Evolutionary conservation across 2,888 invertebrate species (phyloP).

Genomic region (Conomelus anceps): DNA sequence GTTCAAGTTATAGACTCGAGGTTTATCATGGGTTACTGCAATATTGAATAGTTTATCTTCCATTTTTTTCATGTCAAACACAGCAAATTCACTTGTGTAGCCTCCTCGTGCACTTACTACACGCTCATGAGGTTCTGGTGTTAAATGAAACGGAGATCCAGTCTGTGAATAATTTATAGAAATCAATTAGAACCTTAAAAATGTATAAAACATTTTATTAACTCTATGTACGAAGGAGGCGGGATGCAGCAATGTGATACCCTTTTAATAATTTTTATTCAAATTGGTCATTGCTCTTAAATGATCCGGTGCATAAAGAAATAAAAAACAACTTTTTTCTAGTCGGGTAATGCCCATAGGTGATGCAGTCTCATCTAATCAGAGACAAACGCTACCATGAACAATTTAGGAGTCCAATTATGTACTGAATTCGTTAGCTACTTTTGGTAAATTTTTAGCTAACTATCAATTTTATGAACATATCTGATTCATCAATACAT

Average conservation of each 20-base stretch:
- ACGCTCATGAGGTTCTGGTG: slow-evolving; percentile 52
- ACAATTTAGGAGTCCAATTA: too few relatives aligned
- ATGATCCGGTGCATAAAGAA: too few relatives aligned
- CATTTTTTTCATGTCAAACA: slow-evolving; percentile 54
- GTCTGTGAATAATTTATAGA: slow-evolving; percentile 34
- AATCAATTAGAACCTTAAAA: not conserved
- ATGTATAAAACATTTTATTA: not conserved
- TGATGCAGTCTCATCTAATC: too few relatives aligned
- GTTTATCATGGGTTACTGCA: slow-evolving; percentile 45
- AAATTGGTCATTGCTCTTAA: too few relatives aligned
- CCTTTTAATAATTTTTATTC: too few relatives aligned
- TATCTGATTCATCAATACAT: too few relatives aligned
- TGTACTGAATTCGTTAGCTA: too few relatives aligned
- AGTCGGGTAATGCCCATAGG: too few relatives aligned
- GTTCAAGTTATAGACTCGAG: slow-evolving; percentile 48
- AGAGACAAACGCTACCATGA: too few relatives aligned
- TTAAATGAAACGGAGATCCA: slow-evolving; percentile 55
- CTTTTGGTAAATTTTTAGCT: too few relatives aligned
- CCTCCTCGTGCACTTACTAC: slow-evolving; percentile 62
- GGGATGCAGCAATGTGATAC: not conserved
- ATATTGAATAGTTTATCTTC: slow-evolving; percentile 36
- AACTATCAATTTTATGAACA: too few relatives aligned
- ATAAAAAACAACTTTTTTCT: too few relatives aligned
- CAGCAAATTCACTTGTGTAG: slow-evolving; percentile 56
- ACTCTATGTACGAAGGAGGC: not conserved